Conservation (phyloP, 2,888 invertebrate genomes). For the Osedax frankpressi region DNA sequence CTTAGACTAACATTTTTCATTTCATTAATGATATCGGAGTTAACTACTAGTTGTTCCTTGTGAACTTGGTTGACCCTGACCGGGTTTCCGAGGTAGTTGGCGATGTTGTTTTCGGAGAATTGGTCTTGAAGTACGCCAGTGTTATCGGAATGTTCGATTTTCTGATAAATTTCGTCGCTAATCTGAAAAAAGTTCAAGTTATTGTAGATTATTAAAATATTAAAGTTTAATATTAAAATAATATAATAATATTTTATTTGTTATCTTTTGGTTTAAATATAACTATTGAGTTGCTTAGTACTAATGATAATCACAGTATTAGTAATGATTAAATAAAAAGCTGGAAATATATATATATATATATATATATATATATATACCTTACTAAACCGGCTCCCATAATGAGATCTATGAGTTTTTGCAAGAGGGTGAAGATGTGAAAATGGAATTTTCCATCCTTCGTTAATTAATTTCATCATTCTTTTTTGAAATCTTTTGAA, state of each 20-base stretch:
- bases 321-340: too few relatives aligned
- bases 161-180: not conserved
- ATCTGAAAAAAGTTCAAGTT: too few relatives aligned
- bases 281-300: too few relatives aligned
- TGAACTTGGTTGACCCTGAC: conserved; percentile 25
- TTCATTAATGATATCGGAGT: conserved; percentile 23
- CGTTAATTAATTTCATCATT: not conserved
- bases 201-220: too few relatives aligned
- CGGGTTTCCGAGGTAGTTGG: conserved; percentile 20
- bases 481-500: not conserved
- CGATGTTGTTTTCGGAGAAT: not conserved
- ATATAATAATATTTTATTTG: too few relatives aligned
- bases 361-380: too few relatives aligned
- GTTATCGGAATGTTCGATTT: not conserved
- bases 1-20: conserved; percentile 24
- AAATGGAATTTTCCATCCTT: not conserved
- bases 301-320: too few relatives aligned
- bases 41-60: conserved; percentile 22
- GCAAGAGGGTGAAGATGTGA: not conserved
- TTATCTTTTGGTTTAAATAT: too few relatives aligned
- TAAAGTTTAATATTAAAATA: too few relatives aligned
- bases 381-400: not conserved
- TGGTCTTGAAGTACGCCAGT: not conserved
- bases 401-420: not conserved
- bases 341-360: too few relatives aligned